phyloP scores from a whole-genome alignment of 2,797 vertebrate species.

The Scolopax bukidnonensis region DNA sequence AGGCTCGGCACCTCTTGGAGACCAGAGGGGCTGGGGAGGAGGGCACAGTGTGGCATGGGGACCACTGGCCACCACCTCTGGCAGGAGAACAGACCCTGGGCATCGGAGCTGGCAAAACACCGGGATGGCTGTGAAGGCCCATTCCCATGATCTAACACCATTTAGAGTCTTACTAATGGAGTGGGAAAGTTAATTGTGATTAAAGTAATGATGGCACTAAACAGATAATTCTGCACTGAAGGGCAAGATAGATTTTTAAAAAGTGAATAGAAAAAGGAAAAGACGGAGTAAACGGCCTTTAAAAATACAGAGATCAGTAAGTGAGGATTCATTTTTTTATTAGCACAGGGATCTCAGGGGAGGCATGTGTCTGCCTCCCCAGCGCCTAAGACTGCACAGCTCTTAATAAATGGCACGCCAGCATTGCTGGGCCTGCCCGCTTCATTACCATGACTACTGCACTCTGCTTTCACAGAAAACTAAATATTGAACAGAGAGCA shows the following conservation, averaged over 20 bases:
- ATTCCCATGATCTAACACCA: not conserved
- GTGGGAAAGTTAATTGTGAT: conserved; percentile 43
- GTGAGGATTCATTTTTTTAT: conserved; percentile 16
- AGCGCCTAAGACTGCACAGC: not conserved
- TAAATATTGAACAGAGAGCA: conserved; percentile 41
- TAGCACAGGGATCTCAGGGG: not conserved
- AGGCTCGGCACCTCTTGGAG: not conserved
- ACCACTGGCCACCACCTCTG: not conserved
- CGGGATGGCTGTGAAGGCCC: not conserved
- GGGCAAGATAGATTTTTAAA: not conserved
- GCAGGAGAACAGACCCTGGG: not conserved
- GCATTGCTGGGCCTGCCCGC: not conserved
- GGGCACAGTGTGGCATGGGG: not conserved
- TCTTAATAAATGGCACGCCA: not conserved
- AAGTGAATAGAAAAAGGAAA: conserved; percentile 15
- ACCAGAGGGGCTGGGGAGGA: not conserved
- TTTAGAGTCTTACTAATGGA: conserved; percentile 31
- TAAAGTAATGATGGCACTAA: conserved; percentile 18
- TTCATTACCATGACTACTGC: conserved; percentile 69
- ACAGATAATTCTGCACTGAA: conserved; percentile 32
- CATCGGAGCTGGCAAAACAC: not conserved
- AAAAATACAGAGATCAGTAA: conserved; percentile 9
- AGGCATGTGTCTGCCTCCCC: not conserved
- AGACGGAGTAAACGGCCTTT: not conserved
- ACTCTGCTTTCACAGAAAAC: conserved; percentile 31